Evolutionary conservation across 2,888 invertebrate species (phyloP), one percentile per base, ranked within the genome.

Genomic region (Thera obeliscata): DNA sequence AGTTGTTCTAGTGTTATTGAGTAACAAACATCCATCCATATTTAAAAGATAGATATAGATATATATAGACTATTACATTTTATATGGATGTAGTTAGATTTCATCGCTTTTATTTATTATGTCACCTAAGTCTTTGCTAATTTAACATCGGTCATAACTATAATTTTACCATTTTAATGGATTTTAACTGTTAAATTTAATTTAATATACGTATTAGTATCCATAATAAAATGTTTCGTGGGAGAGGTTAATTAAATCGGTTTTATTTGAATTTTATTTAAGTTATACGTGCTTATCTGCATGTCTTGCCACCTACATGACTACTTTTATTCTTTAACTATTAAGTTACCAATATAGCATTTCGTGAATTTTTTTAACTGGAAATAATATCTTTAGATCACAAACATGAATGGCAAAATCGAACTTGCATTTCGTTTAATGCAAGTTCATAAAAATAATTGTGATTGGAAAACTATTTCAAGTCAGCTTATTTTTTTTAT

Each of bases 131-230:
- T 57, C 35, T 60, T 55, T 33, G 12, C 41, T 63, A 56, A 50
- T 59, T 59, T 49, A 54, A 49, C 33, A 52, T 58, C 48, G 46
- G 6, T 38, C 7, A 12, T 56, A 57, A 54, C 49, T 64, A 65
- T 61, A 52, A 59, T 7, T 76, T 79, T 75, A 74, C 66, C 75
- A 78, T 78, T 75, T 78, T 76, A 76, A 80, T 77, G 67, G 64
- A 69, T 67, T 61, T 66, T 63, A 66, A 56, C 72, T 76, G 66
- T 74, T 72, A 76, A 74, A 75, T 73, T 74, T 48, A 75, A 61
- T 66, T 3, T 50, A 46, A 11, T 43, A 22, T 52, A 35, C 41
- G 46, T 46, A 61, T 64, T 64, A 59, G 36, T 56, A 56, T 57
- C 61, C 35, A 52, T 43, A 57, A 61, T 66, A 61, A 61, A 43